These are phyloP conservation scores for Psix sp. DNA, from an alignment of 1,140 invertebrate genomes.

Conservation along the genomic window DNA sequence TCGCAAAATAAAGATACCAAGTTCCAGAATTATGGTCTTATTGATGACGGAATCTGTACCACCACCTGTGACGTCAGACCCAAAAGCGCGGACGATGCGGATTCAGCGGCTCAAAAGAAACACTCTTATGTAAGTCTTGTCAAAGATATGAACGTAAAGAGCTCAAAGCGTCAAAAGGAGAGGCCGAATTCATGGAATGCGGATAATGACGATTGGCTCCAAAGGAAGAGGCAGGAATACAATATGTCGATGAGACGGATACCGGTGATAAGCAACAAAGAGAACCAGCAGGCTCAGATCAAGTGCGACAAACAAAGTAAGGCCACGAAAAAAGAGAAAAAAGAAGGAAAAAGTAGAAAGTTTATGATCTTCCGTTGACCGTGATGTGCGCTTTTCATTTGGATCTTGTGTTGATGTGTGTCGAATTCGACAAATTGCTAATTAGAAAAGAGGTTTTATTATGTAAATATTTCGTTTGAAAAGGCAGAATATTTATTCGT, in stretches of 20 bases:
- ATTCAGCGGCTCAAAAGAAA: slow-evolving; percentile 39
- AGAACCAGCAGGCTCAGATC: slow-evolving; percentile 56
- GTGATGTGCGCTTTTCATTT: slow-evolving; percentile 10
- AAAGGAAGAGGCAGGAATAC: slow-evolving; percentile 69
- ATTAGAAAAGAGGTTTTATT: no score
- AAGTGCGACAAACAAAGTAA: slow-evolving; percentile 45
- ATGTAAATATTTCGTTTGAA: no score
- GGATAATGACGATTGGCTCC: slow-evolving; percentile 69
- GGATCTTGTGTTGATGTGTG: no score
- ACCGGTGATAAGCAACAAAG: slow-evolving; percentile 35
- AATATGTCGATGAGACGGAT: slow-evolving; percentile 63
- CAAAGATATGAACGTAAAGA: slow-evolving; percentile 33
- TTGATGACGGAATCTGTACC: slow-evolving; percentile 57
- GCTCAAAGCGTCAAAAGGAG: slow-evolving; percentile 41
- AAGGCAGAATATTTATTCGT: no score
- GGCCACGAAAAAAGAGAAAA: slow-evolving; percentile 54
- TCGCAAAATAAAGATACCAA: slow-evolving; percentile 66
- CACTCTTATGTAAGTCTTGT: slow-evolving; percentile 56
- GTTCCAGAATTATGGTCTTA: slow-evolving; percentile 71
- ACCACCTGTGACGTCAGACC: slow-evolving; percentile 25
- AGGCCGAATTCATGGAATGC: slow-evolving; percentile 71
- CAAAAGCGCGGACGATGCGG: slow-evolving; percentile 45
- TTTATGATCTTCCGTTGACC: slow-evolving; percentile 69
- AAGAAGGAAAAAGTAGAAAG: slow-evolving; percentile 61
- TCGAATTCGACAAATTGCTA: no score